Conservation (phyloP, 2,888 invertebrate genomes). For the Coelogynopora nodosa region DNA sequence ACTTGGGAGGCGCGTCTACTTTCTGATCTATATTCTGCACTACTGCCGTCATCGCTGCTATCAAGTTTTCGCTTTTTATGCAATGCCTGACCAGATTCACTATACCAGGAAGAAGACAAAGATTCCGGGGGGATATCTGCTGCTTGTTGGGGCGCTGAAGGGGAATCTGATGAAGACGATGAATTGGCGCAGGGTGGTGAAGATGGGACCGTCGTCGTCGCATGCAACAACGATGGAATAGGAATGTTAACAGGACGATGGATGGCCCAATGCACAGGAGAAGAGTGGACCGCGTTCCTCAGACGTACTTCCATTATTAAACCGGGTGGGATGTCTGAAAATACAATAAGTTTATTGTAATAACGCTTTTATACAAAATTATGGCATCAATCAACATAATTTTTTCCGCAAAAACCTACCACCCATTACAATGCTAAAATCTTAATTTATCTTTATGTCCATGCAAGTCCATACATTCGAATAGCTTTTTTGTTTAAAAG, state of each 20-base stretch:
- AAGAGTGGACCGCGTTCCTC: not conserved
- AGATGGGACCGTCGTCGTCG: not conserved
- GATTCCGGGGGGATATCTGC: not conserved
- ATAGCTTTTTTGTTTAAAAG: too few species aligned
- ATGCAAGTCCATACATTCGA: not conserved
- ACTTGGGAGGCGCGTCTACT: not conserved
- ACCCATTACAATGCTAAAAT: not conserved
- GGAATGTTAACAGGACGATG: not conserved
- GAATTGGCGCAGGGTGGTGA: not conserved
- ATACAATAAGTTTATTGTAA: not conserved
- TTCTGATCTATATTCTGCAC: not conserved
- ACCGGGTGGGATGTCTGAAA: not conserved
- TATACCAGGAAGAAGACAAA: not conserved
- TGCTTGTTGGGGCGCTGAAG: not conserved
- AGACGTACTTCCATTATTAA: not conserved
- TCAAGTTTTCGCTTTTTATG: slow-evolving; percentile 12
- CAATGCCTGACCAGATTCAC: not conserved
- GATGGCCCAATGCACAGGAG: not conserved
- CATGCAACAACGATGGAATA: not conserved
- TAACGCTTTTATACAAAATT: not conserved
- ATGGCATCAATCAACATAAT: not conserved
- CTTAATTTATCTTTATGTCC: not conserved
- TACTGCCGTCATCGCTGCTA: not conserved
- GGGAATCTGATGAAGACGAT: not conserved
- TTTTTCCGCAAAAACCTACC: not conserved